phyloP scores from a whole-genome alignment of 2,113 vertebrate species.

The Gnathonemus longibarbis region DNA sequence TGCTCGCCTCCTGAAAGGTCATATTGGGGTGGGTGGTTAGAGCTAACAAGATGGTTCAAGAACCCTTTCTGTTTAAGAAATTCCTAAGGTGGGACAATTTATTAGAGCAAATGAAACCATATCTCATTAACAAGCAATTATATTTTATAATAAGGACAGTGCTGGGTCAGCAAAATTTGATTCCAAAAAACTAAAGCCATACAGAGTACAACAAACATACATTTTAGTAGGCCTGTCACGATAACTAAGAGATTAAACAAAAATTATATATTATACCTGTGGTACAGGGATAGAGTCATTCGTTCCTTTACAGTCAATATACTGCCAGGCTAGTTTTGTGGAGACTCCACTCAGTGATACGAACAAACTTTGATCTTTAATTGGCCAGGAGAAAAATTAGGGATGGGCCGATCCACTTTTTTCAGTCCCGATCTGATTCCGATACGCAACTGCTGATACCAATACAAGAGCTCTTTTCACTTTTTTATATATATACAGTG shows the following conservation, averaged over 20 bases:
- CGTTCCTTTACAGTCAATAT: background rate
- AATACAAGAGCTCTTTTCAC: no score
- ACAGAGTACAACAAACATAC: background rate
- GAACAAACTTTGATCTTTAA: background rate
- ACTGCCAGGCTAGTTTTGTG: background rate
- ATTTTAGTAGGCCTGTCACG: no score
- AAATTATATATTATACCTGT: background rate
- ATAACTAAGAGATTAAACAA: no score
- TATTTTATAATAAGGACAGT: background rate
- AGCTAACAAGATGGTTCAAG: background rate
- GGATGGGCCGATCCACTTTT: no score
- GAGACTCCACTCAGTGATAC: background rate
- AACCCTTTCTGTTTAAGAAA: background rate
- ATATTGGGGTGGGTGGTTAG: background rate
- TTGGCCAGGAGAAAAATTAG: background rate
- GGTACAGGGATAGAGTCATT: background rate
- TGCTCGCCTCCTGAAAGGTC: constrained; percentile 49
- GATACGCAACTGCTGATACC: no score
- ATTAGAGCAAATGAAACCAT: background rate
- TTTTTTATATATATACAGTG: no score
- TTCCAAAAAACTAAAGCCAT: background rate
- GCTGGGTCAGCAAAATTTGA: background rate
- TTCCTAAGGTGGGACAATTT: background rate
- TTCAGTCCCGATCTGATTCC: no score
- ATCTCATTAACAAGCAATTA: background rate